phyloP scores from a whole-genome alignment of 2,797 vertebrate species.

The Rhinichthys osculus region DNA sequence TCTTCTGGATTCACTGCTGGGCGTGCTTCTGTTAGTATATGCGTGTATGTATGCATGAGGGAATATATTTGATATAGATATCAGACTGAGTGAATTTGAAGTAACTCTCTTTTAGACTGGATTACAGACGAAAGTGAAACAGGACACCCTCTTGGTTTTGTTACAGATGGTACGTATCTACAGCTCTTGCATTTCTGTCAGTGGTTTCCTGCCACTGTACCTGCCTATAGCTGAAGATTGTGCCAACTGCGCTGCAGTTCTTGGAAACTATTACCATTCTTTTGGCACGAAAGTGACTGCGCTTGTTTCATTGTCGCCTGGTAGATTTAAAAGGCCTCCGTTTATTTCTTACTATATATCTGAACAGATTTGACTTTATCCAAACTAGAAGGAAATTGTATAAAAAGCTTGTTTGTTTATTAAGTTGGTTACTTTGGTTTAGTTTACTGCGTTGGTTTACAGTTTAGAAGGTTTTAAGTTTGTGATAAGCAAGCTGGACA shows the following conservation, averaged over 20 bases:
- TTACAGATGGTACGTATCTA: slow-evolving; percentile 79
- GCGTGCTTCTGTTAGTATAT: slow-evolving; percentile 47
- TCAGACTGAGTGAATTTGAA: slow-evolving; percentile 58
- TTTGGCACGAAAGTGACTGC: slow-evolving; percentile 1
- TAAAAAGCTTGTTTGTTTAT: neutral
- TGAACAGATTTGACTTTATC: neutral
- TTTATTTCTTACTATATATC: neutral
- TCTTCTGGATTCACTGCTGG: slow-evolving; percentile 62
- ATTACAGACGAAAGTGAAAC: slow-evolving; percentile 46
- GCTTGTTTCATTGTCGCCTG: slow-evolving; percentile 2
- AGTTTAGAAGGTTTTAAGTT: neutral
- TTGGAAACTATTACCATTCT: slow-evolving; percentile 48
- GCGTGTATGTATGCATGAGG: slow-evolving; percentile 47
- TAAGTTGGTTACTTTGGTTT: neutral
- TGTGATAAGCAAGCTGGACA: neutral
- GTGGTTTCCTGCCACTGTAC: slow-evolving; percentile 54
- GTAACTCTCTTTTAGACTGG: slow-evolving; percentile 56
- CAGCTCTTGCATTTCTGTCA: slow-evolving; percentile 48
- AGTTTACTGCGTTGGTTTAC: slow-evolving; percentile 3
- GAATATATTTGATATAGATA: slow-evolving; percentile 49
- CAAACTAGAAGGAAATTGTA: neutral
- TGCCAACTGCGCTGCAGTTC: slow-evolving; percentile 30
- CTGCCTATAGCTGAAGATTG: slow-evolving; percentile 41
- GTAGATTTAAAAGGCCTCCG: neutral
- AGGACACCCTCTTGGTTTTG: slow-evolving; percentile 56